Evolutionary conservation across 2,797 vertebrate species (phyloP).

Genomic region (Tokudaia muenninki): DNA sequence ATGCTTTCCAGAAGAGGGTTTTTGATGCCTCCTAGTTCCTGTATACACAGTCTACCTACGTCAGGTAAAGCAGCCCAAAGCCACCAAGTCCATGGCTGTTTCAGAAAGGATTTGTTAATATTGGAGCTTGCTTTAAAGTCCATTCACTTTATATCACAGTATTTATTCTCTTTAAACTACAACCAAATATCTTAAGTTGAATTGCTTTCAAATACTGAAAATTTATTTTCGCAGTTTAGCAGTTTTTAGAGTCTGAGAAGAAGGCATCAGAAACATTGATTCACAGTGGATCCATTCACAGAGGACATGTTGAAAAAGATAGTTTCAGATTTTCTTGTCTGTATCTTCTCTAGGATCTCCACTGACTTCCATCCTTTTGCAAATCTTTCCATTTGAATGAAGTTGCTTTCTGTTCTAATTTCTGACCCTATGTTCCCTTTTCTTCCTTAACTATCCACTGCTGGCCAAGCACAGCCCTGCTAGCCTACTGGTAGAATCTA

Average conservation of each 20-base stretch:
- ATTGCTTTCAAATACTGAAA: neutral
- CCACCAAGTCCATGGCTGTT: neutral
- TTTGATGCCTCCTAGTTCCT: neutral
- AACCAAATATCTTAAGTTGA: neutral
- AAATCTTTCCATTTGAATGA: neutral
- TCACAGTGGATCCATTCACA: neutral
- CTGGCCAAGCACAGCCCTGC: neutral
- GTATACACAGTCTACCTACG: neutral
- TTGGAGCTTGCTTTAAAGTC: neutral
- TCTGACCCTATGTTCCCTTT: neutral
- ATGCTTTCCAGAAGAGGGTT: neutral
- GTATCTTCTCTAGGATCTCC: neutral
- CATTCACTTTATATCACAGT: neutral
- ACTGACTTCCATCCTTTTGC: neutral
- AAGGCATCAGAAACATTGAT: neutral
- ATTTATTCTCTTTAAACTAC: neutral
- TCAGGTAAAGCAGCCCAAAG: neutral
- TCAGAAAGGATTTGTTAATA: neutral
- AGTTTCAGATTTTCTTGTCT: neutral
- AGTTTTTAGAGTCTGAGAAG: neutral
- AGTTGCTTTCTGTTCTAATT: neutral
- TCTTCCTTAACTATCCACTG: neutral
- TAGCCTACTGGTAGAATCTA: neutral
- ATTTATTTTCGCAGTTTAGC: neutral
- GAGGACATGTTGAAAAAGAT: neutral